Conservation (phyloP, 1,140 invertebrate species). For the Maniola jurtina region DNA sequence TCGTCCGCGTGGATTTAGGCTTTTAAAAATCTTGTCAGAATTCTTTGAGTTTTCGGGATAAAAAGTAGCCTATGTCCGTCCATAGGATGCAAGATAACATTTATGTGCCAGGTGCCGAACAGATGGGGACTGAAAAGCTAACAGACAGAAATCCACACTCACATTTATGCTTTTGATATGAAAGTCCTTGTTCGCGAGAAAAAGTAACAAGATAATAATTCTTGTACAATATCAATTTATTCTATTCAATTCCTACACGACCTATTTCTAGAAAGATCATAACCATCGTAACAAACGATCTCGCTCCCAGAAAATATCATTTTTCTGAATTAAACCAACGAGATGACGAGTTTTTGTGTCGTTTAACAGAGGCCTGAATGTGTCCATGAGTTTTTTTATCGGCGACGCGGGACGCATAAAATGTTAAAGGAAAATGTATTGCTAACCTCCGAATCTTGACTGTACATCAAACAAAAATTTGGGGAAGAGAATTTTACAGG, state of each 20-base stretch:
- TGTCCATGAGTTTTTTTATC: constrained; percentile 25
- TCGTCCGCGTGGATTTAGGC: no score
- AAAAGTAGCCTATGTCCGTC: no score
- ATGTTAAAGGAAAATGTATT: constrained; percentile 18
- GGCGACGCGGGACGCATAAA: constrained; percentile 20
- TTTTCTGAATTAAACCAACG: constrained; percentile 19
- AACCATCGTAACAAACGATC: constrained; percentile 5
- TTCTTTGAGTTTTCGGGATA: no score
- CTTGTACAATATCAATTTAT: constrained; percentile 10
- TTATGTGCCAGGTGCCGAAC: no score
- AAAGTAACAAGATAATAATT: constrained; percentile 2
- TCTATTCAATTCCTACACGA: constrained; percentile 7
- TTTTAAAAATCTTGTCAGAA: no score
- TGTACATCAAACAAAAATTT: neutral
- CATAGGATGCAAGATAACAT: no score
- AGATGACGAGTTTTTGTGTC: constrained; percentile 11
- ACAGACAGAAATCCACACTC: neutral
- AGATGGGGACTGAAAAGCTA: no score
- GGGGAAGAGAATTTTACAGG: neutral
- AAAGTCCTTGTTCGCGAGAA: neutral
- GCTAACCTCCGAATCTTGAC: constrained; percentile 6
- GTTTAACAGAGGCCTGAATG: constrained; percentile 4
- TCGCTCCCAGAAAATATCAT: constrained; percentile 7
- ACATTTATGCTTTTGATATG: no score
- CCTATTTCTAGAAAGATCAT: constrained; percentile 4